Evolutionary conservation across 2,888 invertebrate species (phyloP).

Genomic region (Pherbina coryleti): DNA sequence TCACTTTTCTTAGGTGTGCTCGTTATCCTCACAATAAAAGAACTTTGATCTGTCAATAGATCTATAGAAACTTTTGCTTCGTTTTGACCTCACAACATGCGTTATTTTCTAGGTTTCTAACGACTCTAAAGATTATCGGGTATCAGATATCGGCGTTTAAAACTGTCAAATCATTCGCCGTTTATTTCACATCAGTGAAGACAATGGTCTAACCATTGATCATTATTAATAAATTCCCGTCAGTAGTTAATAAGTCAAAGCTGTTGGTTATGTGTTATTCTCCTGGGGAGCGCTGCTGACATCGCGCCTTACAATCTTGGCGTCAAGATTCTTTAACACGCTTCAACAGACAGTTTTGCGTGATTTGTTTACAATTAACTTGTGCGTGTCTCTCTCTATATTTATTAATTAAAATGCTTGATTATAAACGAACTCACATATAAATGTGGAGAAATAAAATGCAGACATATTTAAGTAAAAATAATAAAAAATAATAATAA

Average conservation of each 20-base stretch:
- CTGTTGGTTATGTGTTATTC: not conserved
- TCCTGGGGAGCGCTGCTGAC: not conserved
- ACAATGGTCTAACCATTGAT: not conserved
- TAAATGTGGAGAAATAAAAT: not conserved
- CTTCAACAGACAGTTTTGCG: slow-evolving; percentile 1
- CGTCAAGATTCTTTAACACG: slow-evolving; percentile 26
- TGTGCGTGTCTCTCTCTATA: not conserved
- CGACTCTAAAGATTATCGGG: not conserved
- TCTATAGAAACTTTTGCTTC: not conserved
- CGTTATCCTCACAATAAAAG: too few species aligned
- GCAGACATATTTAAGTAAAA: not conserved
- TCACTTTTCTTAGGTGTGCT: too few species aligned
- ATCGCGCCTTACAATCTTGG: slow-evolving; percentile 2
- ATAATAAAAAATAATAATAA: too few species aligned
- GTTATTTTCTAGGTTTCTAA: not conserved
- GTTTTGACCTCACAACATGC: not conserved
- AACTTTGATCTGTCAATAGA: too few species aligned
- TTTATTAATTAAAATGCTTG: not conserved
- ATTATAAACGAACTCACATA: not conserved
- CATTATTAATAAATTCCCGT: not conserved
- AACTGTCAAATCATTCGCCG: not conserved
- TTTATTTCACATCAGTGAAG: not conserved
- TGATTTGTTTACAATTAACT: slow-evolving; percentile 31
- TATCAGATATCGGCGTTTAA: not conserved
- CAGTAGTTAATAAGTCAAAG: not conserved